Percentiles rank a stretch among this genome's conserved stretches.
Conservation (phyloP, 2,113 vertebrate genomes). For the Pachypanchax playfairii region DNA sequence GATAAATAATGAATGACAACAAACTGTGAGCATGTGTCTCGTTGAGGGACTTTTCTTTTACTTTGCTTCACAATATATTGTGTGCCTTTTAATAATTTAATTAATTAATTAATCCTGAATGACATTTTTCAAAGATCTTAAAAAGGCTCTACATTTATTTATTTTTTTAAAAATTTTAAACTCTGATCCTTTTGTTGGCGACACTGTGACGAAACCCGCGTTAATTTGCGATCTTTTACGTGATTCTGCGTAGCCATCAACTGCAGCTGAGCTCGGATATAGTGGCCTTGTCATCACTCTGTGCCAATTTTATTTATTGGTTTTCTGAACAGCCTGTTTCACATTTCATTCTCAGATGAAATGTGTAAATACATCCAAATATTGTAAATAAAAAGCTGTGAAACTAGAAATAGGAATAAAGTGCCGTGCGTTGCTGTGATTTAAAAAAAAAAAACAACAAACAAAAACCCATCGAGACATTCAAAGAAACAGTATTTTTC, state of each 20-base stretch:
- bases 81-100: constrained; percentile 57
- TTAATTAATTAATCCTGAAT: constrained; percentile 20
- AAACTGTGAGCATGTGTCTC: constrained; percentile 48
- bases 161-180: constrained; percentile 26
- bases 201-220: constrained; percentile 63
- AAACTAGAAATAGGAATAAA: constrained; percentile 64
- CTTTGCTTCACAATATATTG: constrained; percentile 16
- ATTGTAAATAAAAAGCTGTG: constrained; percentile 69
- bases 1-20: constrained; percentile 39
- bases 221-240: constrained; percentile 44
- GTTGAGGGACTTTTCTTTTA: constrained; percentile 32
- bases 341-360: constrained; percentile 67
- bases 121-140: constrained; percentile 33
- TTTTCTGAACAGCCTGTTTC: constrained; percentile 32
- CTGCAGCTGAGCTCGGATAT: constrained; percentile 62
- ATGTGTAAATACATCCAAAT: constrained; percentile 60
- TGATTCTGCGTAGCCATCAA: constrained; percentile 31
- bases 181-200: constrained; percentile 21
- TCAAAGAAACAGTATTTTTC: constrained; percentile 55
- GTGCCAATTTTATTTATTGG: constrained; percentile 71
- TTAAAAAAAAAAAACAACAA: constrained; percentile 46
- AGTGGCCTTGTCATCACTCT: constrained; percentile 80
- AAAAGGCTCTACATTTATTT: too few species aligned
- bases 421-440: constrained; percentile 69
- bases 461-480: too few species aligned